Evolutionary conservation across 2,113 vertebrate species (phyloP).

Genomic region (Dromiciops gliroides): DNA sequence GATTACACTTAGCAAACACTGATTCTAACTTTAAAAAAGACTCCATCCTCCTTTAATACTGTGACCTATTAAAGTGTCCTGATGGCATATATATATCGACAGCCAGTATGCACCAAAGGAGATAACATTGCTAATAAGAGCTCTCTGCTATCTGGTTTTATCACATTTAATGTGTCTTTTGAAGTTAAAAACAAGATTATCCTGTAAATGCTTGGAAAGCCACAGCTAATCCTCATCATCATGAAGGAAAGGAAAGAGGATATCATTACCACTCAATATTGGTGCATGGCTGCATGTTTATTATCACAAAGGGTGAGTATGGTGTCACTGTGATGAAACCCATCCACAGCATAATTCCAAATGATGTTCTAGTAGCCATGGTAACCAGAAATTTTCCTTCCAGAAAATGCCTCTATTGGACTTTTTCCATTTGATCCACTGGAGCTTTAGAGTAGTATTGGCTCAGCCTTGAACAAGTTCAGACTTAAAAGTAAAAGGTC

Average conservation of each 20-base stretch:
- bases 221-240: conserved; percentile 59
- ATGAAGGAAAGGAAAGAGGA: conserved; percentile 54
- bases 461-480: conserved; percentile 70
- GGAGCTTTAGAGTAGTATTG: conserved; percentile 49
- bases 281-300: neutral
- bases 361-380: conserved; percentile 65
- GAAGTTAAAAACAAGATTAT: conserved; percentile 67
- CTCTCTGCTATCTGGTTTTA: conserved; percentile 35
- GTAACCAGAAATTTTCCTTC: conserved; percentile 72
- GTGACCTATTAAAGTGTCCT: conserved; percentile 51
- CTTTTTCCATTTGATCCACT: conserved; percentile 70
- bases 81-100: neutral
- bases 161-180: conserved; percentile 60
- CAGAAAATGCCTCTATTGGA: conserved; percentile 67
- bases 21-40: conserved; percentile 18
- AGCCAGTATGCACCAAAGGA: conserved; percentile 10
- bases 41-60: neutral
- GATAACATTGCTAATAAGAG: conserved; percentile 66
- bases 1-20: conserved; percentile 27
- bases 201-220: conserved; percentile 54
- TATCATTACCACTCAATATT: conserved; percentile 6
- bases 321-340: conserved; percentile 72
- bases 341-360: conserved; percentile 62
- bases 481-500: conserved; percentile 72
- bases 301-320: conserved; percentile 63